Base-by-base conservation (phyloP, 2,888 invertebrate genomes). In the Marasmarcha lunaedactyla region DNA sequence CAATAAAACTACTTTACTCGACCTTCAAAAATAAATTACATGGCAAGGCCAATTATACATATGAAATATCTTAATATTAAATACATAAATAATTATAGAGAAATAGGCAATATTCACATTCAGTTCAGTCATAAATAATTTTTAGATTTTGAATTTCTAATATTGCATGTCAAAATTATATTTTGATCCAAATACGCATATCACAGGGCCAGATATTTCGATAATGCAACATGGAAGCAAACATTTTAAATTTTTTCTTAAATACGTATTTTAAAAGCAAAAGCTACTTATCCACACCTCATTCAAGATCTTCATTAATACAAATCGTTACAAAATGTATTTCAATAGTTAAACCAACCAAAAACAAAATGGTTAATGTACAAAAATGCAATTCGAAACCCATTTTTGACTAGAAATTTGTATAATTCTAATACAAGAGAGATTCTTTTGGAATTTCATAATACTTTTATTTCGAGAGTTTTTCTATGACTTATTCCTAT, bases 341-440 rank as follows among this genome's bases (percentile, higher is more conserved):
- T 26, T 47, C 49, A 47, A 14, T 35, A 40, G 5, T 27, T 38
- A 15, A 20, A 20, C 20, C 38, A 42, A n/a, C n/a, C n/a, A n/a
- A n/a, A n/a, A n/a, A n/a, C n/a, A n/a, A n/a, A n/a, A n/a, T n/a
- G n/a, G n/a, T n/a, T n/a, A n/a, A 42, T 39, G 43, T 51, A 55
- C 56, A 57, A 58, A 61, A 57, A 59, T 58, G 62, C 56, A 57
- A 56, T 56, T 65, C 59, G 64, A 70, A 68, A 70, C 66, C 61
- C 63, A 69, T 77, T 78, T 76, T 81, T 83, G 83, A 83, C 83
- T 83, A 83, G 83, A 83, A 71, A 62, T 70, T 78, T 77, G 11
- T 7, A 30, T 34, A 71, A 65, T 66, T 69, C 70, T 76, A 79
- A 79, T 76, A 78, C 76, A 79, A n/a, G 72, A 77, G 78, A 78